Evolutionary conservation across 2,888 invertebrate species (phyloP).

Genomic region (Himalopsyche tibetana): DNA sequence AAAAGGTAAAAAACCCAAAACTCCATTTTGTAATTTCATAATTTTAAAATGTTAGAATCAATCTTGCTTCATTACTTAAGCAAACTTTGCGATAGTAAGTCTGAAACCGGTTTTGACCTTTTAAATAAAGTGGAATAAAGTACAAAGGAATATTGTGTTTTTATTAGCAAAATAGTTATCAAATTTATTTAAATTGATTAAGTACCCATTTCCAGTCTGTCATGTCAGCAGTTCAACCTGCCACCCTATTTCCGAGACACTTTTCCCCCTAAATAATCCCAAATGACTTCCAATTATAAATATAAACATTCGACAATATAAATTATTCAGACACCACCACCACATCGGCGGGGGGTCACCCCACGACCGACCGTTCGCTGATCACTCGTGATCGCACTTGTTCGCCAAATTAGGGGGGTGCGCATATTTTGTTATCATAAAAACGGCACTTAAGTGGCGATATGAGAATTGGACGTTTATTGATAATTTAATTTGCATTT

Average conservation of each 20-base stretch:
- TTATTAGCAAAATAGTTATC: no score
- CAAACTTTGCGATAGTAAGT: no score
- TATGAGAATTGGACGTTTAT: conserved; percentile 16
- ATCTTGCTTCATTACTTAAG: no score
- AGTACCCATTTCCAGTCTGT: neutral
- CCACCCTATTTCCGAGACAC: neutral
- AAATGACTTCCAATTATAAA: conserved; percentile 58
- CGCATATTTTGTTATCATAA: conserved; percentile 37
- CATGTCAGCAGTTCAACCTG: neutral
- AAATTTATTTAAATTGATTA: no score
- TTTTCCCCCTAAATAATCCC: conserved; percentile 53
- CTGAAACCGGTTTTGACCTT: no score
- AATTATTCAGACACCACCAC: conserved; percentile 46
- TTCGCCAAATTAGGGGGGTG: conserved; percentile 11
- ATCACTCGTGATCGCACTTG: conserved; percentile 36
- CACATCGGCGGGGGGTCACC: neutral
- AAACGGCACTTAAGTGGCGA: conserved; percentile 22
- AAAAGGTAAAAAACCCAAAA: no score
- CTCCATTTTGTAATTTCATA: no score
- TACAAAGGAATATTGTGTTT: no score
- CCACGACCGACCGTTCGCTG: neutral
- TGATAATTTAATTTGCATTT: conserved; percentile 42
- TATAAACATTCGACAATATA: conserved; percentile 55
- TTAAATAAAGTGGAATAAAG: no score
- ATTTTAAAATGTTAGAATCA: no score